Evolutionary conservation across 2,113 vertebrate species (phyloP).

Genomic region (Scortum barcoo): DNA sequence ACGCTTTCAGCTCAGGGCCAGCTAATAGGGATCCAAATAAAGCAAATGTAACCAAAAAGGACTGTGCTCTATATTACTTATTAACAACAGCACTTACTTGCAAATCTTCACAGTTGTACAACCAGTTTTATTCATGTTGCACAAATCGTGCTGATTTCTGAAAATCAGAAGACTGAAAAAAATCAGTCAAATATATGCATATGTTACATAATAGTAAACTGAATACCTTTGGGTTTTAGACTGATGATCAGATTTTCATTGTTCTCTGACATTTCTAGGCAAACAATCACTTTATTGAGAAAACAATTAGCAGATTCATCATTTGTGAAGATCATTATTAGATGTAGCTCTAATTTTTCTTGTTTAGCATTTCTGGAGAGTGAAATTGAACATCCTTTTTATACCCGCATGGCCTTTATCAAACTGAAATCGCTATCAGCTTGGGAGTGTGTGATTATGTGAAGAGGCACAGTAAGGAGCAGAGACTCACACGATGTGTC

Average conservation of each 20-base stretch:
- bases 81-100: not conserved
- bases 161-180: no score
- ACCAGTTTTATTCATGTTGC: not conserved
- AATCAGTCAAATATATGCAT: no score
- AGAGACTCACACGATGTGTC: conserved; percentile 31
- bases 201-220: not conserved
- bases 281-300: not conserved
- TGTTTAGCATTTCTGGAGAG: not conserved
- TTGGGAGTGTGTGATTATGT: conserved; percentile 32
- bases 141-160: not conserved
- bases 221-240: not conserved
- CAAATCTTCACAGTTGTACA: not conserved
- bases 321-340: no score
- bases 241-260: not conserved
- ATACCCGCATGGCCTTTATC: not conserved
- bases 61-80: not conserved
- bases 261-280: conserved; percentile 1
- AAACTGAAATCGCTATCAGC: conserved; percentile 20
- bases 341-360: no score
- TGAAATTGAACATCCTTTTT: not conserved
- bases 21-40: conserved; percentile 45
- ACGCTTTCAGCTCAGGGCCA: conserved; percentile 32
- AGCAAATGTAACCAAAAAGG: conserved; percentile 26
- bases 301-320: no score
- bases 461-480: conserved; percentile 24